Base-by-base conservation (phyloP, 2,113 vertebrate genomes). In the Paramisgurnus dabryanus region DNA sequence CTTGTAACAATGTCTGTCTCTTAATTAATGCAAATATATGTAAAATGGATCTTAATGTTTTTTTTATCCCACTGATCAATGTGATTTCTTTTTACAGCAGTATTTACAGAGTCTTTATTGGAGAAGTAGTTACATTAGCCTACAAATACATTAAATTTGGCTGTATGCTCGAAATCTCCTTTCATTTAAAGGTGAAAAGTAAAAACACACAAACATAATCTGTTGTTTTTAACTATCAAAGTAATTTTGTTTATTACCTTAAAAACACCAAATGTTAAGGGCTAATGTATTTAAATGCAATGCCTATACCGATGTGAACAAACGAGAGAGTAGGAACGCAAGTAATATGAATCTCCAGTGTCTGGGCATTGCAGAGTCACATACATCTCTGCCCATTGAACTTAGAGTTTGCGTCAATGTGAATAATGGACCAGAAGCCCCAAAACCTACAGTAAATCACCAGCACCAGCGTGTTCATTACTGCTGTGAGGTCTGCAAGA, bases 391-490 rank as follows among this genome's bases (percentile, higher is more conserved):
- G 13, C 60, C 49, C 77, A 40, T 1, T 18, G 66, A n/a, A 40
- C 68, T 49, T 17, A 12, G 61, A 39, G 83, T 57, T 49, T 27
- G 64, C 58, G 68, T 34, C 60, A 53, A 45, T 6, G 45, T 87
- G 85, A 90, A 58, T 64, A 69, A 88, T 90, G 80, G 61, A 66
- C 77, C 70, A 67, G 79, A 77, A 53, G 45, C 39, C 64, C 40
- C 77, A 79, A 50, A 49, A 68, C 74, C 85, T 86, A 34, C 27
- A 34, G 27, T 34, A 85, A 88, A 89, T 90, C 81, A 86, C 67
- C 61, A 17, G 22, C 67, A 69, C 77, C 58, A 76, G 81, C 84
- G 71, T 74, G 11, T 80, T 86, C 69, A 27, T 70, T 43, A 18
- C 75, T 71, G 27, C 7, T 39, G 6, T 22, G 49, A 55, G 49